Conservation (phyloP, 2,113 vertebrate genomes). For the Greenwoodochromis staneri region DNA sequence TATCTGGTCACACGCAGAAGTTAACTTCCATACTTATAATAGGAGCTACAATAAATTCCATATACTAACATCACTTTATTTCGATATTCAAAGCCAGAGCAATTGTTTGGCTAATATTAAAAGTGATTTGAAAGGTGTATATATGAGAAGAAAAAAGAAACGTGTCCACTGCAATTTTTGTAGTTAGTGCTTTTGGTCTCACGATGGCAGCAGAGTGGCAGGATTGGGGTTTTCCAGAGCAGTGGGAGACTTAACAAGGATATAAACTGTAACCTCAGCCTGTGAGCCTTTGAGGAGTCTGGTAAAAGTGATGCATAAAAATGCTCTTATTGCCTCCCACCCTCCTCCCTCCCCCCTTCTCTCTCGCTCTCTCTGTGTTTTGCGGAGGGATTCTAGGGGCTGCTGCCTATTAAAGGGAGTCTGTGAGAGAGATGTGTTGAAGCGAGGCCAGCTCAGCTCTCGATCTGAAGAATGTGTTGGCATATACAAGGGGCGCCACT, state of each 20-base stretch:
- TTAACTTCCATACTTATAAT: neutral
- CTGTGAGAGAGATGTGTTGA: conserved; percentile 66
- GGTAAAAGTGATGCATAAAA: conserved; percentile 53
- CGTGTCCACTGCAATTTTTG: neutral
- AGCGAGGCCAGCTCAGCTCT: conserved; percentile 58
- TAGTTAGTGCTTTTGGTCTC: conserved; percentile 14
- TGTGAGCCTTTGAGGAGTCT: conserved; percentile 50
- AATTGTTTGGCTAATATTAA: neutral
- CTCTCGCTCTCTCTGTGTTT: conserved; percentile 20
- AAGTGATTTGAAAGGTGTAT: too few relatives aligned
- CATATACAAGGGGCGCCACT: conserved; percentile 68
- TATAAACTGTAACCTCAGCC: conserved; percentile 61
- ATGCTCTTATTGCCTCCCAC: neutral
- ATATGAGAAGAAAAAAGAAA: neutral
- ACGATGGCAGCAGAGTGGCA: conserved; percentile 62
- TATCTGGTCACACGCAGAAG: neutral
- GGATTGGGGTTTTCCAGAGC: neutral
- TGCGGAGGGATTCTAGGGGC: conserved; percentile 44
- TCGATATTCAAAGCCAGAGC: neutral
- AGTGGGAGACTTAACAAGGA: conserved; percentile 32
- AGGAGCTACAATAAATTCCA: neutral
- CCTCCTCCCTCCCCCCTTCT: neutral
- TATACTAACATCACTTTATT: neutral
- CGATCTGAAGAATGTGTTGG: conserved; percentile 70
- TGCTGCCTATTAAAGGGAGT: conserved; percentile 58